These are phyloP conservation scores for Antheraea assamensis DNA, from an alignment of 2,888 invertebrate species.

Conservation along the genomic window DNA sequence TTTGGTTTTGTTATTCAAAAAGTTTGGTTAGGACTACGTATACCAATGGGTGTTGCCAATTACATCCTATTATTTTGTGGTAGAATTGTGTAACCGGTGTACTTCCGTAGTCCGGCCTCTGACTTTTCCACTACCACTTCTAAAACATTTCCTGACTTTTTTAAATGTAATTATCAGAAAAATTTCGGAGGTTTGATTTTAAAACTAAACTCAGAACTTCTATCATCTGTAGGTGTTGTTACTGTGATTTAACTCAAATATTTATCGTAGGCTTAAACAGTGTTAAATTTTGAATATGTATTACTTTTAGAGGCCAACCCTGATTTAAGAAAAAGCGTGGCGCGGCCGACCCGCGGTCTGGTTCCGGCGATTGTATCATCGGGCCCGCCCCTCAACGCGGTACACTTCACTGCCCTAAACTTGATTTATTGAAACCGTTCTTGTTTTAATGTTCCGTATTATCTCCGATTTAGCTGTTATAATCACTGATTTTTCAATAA, in stretches of 20 bases:
- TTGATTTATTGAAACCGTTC: conserved; percentile 37
- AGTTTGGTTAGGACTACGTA: too few species aligned
- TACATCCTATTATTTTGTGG: too few species aligned
- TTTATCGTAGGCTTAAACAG: background rate
- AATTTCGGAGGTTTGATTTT: too few species aligned
- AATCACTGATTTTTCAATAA: background rate
- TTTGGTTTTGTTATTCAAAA: too few species aligned
- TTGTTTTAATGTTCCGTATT: conserved; percentile 9
- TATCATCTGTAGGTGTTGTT: background rate
- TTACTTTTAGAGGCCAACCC: background rate
- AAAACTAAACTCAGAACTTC: background rate
- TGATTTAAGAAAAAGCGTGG: conserved; percentile 29
- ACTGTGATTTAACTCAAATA: background rate
- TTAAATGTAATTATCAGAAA: too few species aligned
- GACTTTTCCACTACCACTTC: too few species aligned
- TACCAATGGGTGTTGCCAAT: too few species aligned
- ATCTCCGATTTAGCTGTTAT: background rate
- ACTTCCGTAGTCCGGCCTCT: too few species aligned
- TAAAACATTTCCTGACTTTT: too few species aligned
- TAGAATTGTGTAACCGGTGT: too few species aligned
- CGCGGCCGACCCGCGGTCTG: conserved; percentile 55
- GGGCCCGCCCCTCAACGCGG: conserved; percentile 49
- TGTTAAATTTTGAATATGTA: background rate
- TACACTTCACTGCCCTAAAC: conserved; percentile 41
- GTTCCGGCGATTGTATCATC: conserved; percentile 71